These are phyloP conservation scores for Dermolepida albohirtum DNA, from an alignment of 2,888 invertebrate genomes.

Conservation along the genomic window DNA sequence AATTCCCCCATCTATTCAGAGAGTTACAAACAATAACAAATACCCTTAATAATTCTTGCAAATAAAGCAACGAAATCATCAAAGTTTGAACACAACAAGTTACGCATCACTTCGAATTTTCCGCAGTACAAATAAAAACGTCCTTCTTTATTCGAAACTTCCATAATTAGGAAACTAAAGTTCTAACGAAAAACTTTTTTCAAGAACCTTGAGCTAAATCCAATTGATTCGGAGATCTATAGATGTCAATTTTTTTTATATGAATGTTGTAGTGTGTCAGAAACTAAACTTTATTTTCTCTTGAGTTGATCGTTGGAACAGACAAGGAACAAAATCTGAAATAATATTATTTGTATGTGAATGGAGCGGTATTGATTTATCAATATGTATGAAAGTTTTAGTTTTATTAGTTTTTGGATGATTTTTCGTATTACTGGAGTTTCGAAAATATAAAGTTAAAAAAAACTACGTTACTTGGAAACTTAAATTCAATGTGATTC, in stretches of 20 bases:
- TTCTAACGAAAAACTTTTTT: slow-evolving; percentile 5
- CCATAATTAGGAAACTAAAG: slow-evolving; percentile 24
- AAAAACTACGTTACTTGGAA: too few relatives aligned
- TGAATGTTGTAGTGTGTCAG: too few relatives aligned
- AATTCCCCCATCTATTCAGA: neutral
- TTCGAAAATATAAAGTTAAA: too few relatives aligned
- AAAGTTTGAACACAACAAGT: slow-evolving; percentile 14
- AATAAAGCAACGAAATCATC: slow-evolving; percentile 20
- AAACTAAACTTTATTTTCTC: too few relatives aligned
- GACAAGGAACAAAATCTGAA: too few relatives aligned
- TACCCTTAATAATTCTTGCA: neutral
- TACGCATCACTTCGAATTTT: slow-evolving; percentile 20
- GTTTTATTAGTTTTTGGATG: too few relatives aligned
- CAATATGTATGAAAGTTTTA: too few relatives aligned
- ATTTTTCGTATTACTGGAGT: too few relatives aligned
- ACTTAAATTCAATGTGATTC: too few relatives aligned
- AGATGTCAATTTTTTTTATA: slow-evolving; percentile 7
- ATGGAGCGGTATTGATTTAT: too few relatives aligned
- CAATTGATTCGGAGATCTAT: slow-evolving; percentile 20
- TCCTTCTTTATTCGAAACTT: slow-evolving; percentile 22
- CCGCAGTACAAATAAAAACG: slow-evolving; percentile 24
- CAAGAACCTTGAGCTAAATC: slow-evolving; percentile 24
- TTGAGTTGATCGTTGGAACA: too few relatives aligned
- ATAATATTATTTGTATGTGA: too few relatives aligned
- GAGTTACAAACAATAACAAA: slow-evolving; percentile 6